Percentiles rank a stretch among this genome's conserved stretches.
Conservation (phyloP, 2,797 vertebrate species). For the Acipenser oxyrinchus region DNA sequence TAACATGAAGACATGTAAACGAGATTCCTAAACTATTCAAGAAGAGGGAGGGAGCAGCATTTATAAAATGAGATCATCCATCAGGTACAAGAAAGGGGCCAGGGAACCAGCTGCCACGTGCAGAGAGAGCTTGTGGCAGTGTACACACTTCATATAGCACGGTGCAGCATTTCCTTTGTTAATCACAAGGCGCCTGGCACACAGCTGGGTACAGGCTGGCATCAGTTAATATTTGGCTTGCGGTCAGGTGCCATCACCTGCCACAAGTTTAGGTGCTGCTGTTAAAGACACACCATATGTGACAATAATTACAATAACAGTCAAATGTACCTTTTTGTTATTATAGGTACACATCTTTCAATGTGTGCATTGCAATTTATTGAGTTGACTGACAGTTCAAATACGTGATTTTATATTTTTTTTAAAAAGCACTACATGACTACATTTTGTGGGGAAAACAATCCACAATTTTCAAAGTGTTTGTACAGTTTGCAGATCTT, state of each 20-base stretch:
- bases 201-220: not conserved
- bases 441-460: too few species aligned
- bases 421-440: too few species aligned
- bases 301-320: too few species aligned
- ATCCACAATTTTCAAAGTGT: too few species aligned
- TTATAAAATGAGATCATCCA: not conserved
- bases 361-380: too few species aligned
- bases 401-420: too few species aligned
- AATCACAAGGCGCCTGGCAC: not conserved
- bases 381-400: too few species aligned
- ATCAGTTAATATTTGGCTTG: not conserved
- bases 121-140: not conserved
- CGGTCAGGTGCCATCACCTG: not conserved
- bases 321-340: too few species aligned
- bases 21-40: not conserved
- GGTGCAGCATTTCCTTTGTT: not conserved
- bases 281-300: too few species aligned
- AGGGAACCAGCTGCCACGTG: not conserved
- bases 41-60: not conserved
- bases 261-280: not conserved
- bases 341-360: too few species aligned
- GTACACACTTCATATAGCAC: not conserved
- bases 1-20: not conserved
- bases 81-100: not conserved
- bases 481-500: too few species aligned